Evolutionary conservation across 2,888 invertebrate genomes (phyloP).

Genomic region (Drosophila lutescens): DNA sequence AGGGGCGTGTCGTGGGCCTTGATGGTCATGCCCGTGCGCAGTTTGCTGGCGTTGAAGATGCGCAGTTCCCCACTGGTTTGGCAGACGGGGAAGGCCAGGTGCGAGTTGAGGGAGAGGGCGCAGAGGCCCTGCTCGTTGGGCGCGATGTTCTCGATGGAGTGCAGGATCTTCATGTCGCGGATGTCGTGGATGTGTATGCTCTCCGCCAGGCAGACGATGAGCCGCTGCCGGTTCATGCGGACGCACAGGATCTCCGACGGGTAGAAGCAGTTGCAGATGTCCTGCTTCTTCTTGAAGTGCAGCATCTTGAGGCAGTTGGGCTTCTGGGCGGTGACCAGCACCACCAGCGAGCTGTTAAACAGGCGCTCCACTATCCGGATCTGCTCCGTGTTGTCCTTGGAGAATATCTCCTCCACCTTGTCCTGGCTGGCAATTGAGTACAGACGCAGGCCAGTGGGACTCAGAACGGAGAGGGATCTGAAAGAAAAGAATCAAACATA

Average conservation of each 20-base stretch:
- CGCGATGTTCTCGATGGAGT: conserved; percentile 83
- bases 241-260: conserved; percentile 83
- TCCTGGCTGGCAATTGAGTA: conserved; percentile 82
- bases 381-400: conserved; percentile 82
- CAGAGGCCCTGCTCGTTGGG: conserved; percentile 83
- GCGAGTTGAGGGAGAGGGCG: conserved; percentile 82
- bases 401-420: conserved; percentile 83
- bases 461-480: conserved; percentile 83
- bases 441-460: conserved; percentile 80
- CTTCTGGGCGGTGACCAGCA: conserved; percentile 83
- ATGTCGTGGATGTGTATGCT: conserved; percentile 84
- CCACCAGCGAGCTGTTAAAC: conserved; percentile 83
- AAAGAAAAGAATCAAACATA: neutral
- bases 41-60: conserved; percentile 83
- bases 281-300: conserved; percentile 84
- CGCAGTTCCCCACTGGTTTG: conserved; percentile 81
- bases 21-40: conserved; percentile 80
- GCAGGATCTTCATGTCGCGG: conserved; percentile 84
- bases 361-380: conserved; percentile 83
- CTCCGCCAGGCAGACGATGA: conserved; percentile 82
- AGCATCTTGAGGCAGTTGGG: conserved; percentile 84
- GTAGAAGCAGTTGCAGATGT: conserved; percentile 84
- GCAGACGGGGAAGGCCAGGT: conserved; percentile 83
- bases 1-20: conserved; percentile 83
- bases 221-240: conserved; percentile 83